These are phyloP conservation scores for Camponotus floridanus DNA, from an alignment of 1,140 invertebrate species.

Conservation along the genomic window DNA sequence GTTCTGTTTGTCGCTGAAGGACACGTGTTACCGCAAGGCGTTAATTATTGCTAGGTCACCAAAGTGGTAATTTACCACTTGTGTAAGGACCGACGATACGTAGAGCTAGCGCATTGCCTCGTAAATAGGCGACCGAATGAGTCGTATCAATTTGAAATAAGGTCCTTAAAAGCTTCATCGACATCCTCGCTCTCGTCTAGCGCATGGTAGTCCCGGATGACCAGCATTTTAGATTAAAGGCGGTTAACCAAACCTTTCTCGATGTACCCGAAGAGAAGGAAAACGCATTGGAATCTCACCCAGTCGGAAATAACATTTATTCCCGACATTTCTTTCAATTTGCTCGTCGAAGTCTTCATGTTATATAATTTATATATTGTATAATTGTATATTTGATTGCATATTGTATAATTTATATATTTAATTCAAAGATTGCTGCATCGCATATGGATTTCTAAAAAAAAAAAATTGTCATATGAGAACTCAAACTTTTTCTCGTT, in stretches of 20 bases:
- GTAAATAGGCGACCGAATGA: slow-evolving; percentile 30
- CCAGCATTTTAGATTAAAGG: slow-evolving; percentile 51
- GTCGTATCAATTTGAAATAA: slow-evolving; percentile 58
- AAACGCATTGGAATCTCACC: background rate
- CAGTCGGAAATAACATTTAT: slow-evolving; percentile 29
- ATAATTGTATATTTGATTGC: too few species aligned
- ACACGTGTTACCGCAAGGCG: slow-evolving; percentile 3
- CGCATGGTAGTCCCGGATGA: background rate
- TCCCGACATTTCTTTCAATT: slow-evolving; percentile 30
- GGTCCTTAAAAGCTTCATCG: slow-evolving; percentile 61
- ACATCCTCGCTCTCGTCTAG: slow-evolving; percentile 34
- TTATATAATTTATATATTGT: background rate
- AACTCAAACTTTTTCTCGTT: background rate
- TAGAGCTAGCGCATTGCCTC: background rate
- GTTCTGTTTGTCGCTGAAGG: background rate
- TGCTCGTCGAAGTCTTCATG: background rate
- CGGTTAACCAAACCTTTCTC: slow-evolving; percentile 31
- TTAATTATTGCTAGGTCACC: slow-evolving; percentile 41
- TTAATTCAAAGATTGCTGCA: background rate
- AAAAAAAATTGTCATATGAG: background rate
- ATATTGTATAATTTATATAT: too few species aligned
- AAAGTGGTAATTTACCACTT: slow-evolving; percentile 21
- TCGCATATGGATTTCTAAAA: too few species aligned
- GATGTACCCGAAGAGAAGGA: background rate
- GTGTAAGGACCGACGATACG: background rate